These are phyloP conservation scores for Scelioninae gen. 1 DNA, from an alignment of 2,888 invertebrate genomes.

Conservation along the genomic window DNA sequence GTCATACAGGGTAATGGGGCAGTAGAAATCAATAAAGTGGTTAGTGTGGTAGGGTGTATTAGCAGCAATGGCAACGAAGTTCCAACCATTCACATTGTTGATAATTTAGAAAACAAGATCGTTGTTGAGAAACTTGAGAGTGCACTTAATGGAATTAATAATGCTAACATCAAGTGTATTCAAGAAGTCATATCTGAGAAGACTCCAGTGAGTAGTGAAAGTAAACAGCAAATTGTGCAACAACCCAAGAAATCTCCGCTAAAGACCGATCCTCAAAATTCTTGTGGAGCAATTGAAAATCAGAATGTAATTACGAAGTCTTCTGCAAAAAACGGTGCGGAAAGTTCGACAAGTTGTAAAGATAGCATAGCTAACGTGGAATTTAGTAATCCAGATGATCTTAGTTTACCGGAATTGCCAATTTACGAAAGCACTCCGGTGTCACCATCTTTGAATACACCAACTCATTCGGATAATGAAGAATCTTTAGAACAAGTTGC, in stretches of 20 bases:
- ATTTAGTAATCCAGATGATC: conserved; percentile 81
- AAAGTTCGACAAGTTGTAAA: conserved; percentile 14
- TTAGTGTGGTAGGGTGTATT: conserved; percentile 79
- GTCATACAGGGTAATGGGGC: conserved; percentile 25
- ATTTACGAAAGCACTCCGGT: conserved; percentile 82
- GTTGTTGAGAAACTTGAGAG: conserved; percentile 72
- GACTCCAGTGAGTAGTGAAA: neutral
- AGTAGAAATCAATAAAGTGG: conserved; percentile 73
- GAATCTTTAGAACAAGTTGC: conserved; percentile 78
- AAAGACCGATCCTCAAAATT: conserved; percentile 4
- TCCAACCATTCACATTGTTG: conserved; percentile 82
- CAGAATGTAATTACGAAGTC: conserved; percentile 2
- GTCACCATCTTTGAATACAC: conserved; percentile 82
- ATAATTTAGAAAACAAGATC: conserved; percentile 77
- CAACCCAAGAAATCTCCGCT: neutral
- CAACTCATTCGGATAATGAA: conserved; percentile 82
- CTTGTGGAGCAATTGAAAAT: neutral
- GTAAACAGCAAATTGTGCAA: conserved; percentile 21
- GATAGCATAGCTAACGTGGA: conserved; percentile 73
- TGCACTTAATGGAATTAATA: conserved; percentile 66
- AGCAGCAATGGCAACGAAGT: conserved; percentile 77
- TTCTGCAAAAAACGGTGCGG: conserved; percentile 3
- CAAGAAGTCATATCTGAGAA: conserved; percentile 66
- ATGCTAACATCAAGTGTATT: conserved; percentile 64
- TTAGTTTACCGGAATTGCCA: conserved; percentile 82